Base-by-base conservation (phyloP, 2,888 invertebrate species). In the Bibio marci region DNA sequence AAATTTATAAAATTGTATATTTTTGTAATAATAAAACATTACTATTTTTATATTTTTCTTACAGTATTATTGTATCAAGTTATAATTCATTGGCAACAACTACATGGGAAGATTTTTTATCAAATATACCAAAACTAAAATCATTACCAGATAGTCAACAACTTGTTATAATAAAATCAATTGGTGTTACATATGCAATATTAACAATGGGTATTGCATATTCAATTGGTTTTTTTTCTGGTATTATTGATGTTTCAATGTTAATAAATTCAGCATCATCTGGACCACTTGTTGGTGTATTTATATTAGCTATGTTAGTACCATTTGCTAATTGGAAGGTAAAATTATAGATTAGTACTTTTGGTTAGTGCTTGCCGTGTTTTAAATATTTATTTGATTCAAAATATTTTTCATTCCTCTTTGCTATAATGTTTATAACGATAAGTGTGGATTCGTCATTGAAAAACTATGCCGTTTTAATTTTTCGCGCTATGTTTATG, bases 51-150 rank as follows among this genome's bases (percentile, higher is more conserved):
- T 10, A 6, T 15, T n/a, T 28, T 28, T 28, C 12, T 28, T 28
- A 12, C 57, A 85, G 85, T 50, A 69, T 86, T 56, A 72, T 82
- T 49, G 83, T 86, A 3, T 86, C 86, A 2, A 85, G 82, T 57
- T 67, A 87, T 33, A 87, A 86, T 59, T 86, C 87, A 0, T 57
- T 87, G 45, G 79, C 86, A 1, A 86, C 87, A 0, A 87, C 87
- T 1, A 77, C 82, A 8, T 87, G 82, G 74, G 87, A 88, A 55
- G 88, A 88, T 58, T 88, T 88, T 54, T 63, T 87, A 5, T 73
- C 77, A 1, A 76, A 77, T 34, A 67, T 79, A 17, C 81, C 81
- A 0, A 65, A 69, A 3, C 69, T 83, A 53, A 76, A 71, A 49
- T 73, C 72, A 38, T 65, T 81, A 46, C 71, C 64, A 43, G 85